Percentiles rank a stretch among this genome's conserved stretches.
These are phyloP conservation scores for Anabacerthia variegaticeps DNA, from an alignment of 2,797 vertebrate species.

Conservation along the genomic window DNA sequence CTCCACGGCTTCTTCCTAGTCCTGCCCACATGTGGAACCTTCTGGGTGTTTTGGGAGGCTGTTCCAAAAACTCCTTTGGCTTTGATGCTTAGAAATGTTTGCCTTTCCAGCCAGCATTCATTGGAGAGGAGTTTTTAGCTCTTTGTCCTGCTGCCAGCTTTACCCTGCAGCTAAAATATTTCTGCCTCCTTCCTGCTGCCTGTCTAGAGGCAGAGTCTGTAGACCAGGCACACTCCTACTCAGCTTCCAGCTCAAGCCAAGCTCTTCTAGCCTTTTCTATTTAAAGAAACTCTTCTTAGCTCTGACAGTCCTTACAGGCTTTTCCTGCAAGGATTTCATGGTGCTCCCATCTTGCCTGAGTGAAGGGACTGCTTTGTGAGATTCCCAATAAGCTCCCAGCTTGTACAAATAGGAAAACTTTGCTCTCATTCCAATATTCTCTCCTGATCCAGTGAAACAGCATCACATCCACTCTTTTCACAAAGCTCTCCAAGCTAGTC, in stretches of 20 bases:
- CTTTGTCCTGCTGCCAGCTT: slow-evolving; percentile 2
- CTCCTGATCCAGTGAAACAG: not conserved
- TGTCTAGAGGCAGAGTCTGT: slow-evolving; percentile 45
- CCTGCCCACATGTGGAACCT: not conserved
- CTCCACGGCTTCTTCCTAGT: accelerated
- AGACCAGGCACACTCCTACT: slow-evolving; percentile 26
- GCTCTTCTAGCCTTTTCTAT: slow-evolving; percentile 1
- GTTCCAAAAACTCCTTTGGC: not conserved
- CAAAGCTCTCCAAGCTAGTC: not conserved
- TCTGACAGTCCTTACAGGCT: not conserved
- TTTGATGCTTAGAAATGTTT: not conserved
- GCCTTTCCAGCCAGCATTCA: not conserved
- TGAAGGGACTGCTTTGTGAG: not conserved
- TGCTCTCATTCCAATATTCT: not conserved
- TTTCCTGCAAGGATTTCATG: not conserved
- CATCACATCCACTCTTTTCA: not conserved
- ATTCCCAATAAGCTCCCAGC: not conserved
- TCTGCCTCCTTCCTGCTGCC: slow-evolving; percentile 8
- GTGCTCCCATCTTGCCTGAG: not conserved
- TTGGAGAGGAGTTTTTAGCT: not conserved
- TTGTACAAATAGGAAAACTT: not conserved
- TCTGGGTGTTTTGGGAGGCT: not conserved
- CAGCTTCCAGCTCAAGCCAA: slow-evolving; percentile 18
- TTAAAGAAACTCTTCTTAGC: not conserved
- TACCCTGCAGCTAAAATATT: slow-evolving; percentile 30